Evolutionary conservation across 1,140 invertebrate genomes (phyloP), one percentile per base, ranked within the genome.

Genomic region (Drosophila miranda): DNA sequence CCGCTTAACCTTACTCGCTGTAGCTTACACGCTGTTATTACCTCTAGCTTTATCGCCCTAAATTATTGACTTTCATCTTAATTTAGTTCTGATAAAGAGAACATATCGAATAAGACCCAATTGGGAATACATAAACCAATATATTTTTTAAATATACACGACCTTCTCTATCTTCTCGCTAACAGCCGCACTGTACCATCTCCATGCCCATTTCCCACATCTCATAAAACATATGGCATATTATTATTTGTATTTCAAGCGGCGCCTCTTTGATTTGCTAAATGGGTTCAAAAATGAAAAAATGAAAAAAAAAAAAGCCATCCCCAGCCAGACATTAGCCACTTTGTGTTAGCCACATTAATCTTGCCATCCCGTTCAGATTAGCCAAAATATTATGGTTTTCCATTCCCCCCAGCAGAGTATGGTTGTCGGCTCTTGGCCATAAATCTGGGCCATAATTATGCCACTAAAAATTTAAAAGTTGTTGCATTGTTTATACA

Each of bases 351-450:
- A 28, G 76, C 49, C 69, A 51, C 61, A 83, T 83, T 63, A 78
- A 83, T 82, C 64, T 74, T 77, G 9, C 34, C 34, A 38, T 38
- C 11, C 34, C 45, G 34, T 6, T 28, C 34, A 54, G 71, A 83
- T 83, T 83, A 69, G 46, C 38, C 46, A 48, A 45, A 55, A 62
- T 76, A 69, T 69, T 57, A 63, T 72, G 67, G 51, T 21, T 28
- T 19, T 62, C 34, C 11, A 13, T 38, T 1, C 6, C 49, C 30
- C 7, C 23, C 28, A 50, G 71, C 41, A 45, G 38, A 61, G 67
- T 76, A 66, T 34, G 44, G 19, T 6, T 26, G 23, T 49, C 46
- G 16, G 14, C 21, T 21, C 16, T 21, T 21, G 14, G 61, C 56
- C 34, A 63, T 60, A 60, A 63, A 63, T 63, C 44, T 34, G 34